These are phyloP conservation scores for Psophia crepitans DNA, from an alignment of 2,113 vertebrate species.

Conservation along the genomic window DNA sequence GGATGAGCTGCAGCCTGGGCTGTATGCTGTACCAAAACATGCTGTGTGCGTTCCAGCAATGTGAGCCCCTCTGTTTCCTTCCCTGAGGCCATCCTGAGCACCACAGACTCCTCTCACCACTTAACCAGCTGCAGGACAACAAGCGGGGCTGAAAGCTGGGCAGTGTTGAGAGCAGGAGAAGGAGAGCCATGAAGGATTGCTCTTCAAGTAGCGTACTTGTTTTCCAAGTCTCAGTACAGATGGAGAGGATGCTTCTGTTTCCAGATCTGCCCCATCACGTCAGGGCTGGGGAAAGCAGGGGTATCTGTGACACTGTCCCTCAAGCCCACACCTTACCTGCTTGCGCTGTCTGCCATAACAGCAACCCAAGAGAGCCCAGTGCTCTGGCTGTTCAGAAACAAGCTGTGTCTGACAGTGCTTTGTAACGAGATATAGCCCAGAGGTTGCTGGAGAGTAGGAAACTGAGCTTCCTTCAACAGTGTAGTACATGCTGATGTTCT, in stretches of 20 bases:
- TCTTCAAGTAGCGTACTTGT: accelerated
- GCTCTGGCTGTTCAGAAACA: neutral
- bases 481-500: neutral
- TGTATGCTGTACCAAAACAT: neutral
- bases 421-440: neutral
- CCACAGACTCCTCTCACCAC: neutral
- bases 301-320: neutral
- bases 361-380: neutral
- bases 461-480: neutral
- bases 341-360: neutral
- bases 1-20: neutral
- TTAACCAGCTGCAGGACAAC: neutral
- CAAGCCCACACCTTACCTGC: neutral
- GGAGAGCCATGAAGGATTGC: neutral
- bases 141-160: neutral
- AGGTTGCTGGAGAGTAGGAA: neutral
- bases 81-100: neutral
- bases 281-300: neutral
- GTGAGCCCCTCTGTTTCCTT: neutral
- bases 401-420: neutral
- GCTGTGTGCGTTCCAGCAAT: neutral
- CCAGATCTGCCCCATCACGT: neutral
- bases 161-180: neutral
- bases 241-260: neutral
- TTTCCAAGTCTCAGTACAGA: neutral